These are phyloP conservation scores for Metopolophium dirhodum DNA, from an alignment of 1,140 invertebrate genomes.

Conservation along the genomic window DNA sequence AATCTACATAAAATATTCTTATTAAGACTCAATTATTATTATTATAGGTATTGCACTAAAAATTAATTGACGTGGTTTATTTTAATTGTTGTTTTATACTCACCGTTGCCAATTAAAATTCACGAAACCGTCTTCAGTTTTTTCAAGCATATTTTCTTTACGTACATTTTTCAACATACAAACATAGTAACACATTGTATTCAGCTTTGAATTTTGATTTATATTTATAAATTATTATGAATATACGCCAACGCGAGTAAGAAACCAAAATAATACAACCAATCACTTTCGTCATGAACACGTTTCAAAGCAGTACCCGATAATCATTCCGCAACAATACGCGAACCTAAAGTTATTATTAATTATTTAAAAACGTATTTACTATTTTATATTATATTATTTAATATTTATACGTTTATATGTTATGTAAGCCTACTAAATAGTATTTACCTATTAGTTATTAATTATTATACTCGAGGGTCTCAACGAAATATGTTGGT, in stretches of 20 bases:
- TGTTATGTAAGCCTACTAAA: no score
- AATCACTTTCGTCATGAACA: not conserved
- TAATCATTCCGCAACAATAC: not conserved
- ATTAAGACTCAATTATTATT: not conserved
- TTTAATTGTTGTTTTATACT: not conserved
- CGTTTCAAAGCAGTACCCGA: not conserved
- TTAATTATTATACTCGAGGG: not conserved
- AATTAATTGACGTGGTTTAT: conserved; percentile 8
- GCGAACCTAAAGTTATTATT: not conserved
- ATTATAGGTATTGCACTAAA: not conserved
- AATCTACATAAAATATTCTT: not conserved
- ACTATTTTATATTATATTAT: not conserved
- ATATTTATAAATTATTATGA: not conserved
- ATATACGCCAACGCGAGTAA: not conserved
- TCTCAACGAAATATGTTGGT: not conserved
- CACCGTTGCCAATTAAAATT: not conserved
- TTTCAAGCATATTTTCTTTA: not conserved
- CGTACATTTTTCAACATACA: not conserved
- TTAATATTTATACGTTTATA: no score
- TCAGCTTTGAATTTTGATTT: not conserved
- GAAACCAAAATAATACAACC: not conserved
- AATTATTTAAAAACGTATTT: not conserved
- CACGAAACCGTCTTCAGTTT: not conserved
- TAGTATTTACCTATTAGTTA: not conserved
- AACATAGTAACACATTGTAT: no score